Evolutionary conservation across 2,113 vertebrate genomes (phyloP).

Genomic region (Thunnus thynnus): DNA sequence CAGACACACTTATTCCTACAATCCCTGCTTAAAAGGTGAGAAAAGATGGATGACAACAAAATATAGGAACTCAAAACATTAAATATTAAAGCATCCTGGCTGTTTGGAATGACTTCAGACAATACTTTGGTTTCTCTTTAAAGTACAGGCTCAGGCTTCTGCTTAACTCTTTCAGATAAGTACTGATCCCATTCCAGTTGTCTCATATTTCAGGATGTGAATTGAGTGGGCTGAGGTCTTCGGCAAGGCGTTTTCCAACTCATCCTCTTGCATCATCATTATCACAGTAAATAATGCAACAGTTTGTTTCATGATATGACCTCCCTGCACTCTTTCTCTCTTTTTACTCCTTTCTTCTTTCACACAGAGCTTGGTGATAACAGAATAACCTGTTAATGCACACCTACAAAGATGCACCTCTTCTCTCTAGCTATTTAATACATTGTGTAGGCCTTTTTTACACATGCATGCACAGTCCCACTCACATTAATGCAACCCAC

Average conservation of each 20-base stretch:
- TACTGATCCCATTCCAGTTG: constrained; percentile 58
- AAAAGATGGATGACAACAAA: constrained; percentile 34
- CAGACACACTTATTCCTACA: no score
- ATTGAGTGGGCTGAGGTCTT: constrained; percentile 47
- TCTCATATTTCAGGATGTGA: constrained; percentile 38
- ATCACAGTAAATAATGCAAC: constrained; percentile 53
- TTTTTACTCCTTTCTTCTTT: neutral
- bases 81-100: constrained; percentile 54
- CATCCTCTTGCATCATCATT: constrained; percentile 53
- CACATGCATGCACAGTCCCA: constrained; percentile 44
- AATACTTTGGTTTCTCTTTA: constrained; percentile 62
- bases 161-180: constrained; percentile 60
- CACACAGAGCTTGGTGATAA: constrained; percentile 27
- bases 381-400: constrained; percentile 38
- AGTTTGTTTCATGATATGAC: constrained; percentile 44
- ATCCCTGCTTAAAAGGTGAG: neutral
- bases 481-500: constrained; percentile 73
- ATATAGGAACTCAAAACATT: constrained; percentile 45
- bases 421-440: constrained; percentile 47
- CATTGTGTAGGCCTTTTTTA: constrained; percentile 32
- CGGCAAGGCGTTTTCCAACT: constrained; percentile 39
- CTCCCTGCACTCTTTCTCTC: neutral
- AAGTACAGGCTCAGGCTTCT: constrained; percentile 63
- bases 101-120: constrained; percentile 71
- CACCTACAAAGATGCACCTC: constrained; percentile 33